Percentiles rank a stretch among this genome's conserved stretches.
Conservation (phyloP, 1,140 invertebrate species). For the Brachionus manjavacas region DNA sequence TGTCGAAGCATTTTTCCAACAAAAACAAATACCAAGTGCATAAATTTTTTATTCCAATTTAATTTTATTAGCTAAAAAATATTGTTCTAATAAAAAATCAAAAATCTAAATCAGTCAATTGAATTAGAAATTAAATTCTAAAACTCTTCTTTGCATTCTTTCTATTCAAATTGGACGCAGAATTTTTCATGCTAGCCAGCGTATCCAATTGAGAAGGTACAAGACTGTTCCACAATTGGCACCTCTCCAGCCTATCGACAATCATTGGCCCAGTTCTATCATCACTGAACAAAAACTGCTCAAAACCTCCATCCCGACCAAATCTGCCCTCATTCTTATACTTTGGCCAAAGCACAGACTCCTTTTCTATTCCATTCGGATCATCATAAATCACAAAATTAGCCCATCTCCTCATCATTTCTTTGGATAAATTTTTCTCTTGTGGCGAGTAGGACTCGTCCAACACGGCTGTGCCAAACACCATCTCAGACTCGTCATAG, state of each 20-base stretch:
- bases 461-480: background rate
- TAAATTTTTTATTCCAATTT: too few relatives aligned
- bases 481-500: constrained; percentile 2
- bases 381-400: constrained; percentile 17
- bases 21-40: too few relatives aligned
- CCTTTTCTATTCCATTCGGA: background rate
- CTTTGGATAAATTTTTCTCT: background rate
- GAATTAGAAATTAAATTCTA: too few relatives aligned
- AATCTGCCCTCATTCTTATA: background rate
- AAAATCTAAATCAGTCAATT: too few relatives aligned
- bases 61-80: too few relatives aligned
- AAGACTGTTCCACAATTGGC: background rate
- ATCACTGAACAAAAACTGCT: background rate
- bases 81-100: too few relatives aligned
- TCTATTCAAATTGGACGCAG: background rate
- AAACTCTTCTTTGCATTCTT: background rate
- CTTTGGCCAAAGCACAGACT: background rate
- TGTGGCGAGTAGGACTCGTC: background rate
- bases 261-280: background rate
- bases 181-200: background rate
- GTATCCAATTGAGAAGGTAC: constrained; percentile 6
- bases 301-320: background rate
- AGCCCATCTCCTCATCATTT: constrained; percentile 13
- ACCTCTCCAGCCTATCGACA: background rate
- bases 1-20: too few relatives aligned